Conservation (phyloP, 2,113 vertebrate species). For the Oceanodroma tethys region DNA sequence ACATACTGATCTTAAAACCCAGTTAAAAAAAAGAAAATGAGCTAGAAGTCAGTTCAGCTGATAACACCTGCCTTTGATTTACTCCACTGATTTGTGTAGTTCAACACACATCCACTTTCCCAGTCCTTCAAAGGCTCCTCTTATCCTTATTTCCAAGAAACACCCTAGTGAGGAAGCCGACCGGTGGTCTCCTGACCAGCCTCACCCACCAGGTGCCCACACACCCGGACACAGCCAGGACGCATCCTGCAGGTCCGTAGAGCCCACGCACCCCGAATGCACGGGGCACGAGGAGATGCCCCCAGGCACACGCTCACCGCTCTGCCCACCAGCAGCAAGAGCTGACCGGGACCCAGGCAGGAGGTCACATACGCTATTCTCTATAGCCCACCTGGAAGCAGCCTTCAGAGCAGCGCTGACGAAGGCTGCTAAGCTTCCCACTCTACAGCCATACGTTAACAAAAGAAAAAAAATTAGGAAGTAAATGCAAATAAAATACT, state of each 20-base stretch:
- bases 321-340: background rate
- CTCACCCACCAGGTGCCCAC: background rate
- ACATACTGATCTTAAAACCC: background rate
- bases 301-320: background rate
- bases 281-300: accelerated
- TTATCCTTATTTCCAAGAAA: background rate
- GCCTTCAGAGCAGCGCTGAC: background rate
- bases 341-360: background rate
- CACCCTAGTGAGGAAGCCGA: background rate
- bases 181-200: background rate
- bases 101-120: background rate
- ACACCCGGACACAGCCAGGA: background rate
- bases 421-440: background rate
- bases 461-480: background rate
- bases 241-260: background rate
- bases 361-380: accelerated
- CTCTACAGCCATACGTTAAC: background rate
- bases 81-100: background rate
- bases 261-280: accelerated
- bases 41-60: background rate
- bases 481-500: background rate
- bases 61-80: background rate
- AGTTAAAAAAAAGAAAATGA: background rate
- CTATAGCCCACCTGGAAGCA: background rate
- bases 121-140: background rate